phyloP scores from a whole-genome alignment of 1,140 invertebrate species.

The Pseudomyrmex cubaensis region DNA sequence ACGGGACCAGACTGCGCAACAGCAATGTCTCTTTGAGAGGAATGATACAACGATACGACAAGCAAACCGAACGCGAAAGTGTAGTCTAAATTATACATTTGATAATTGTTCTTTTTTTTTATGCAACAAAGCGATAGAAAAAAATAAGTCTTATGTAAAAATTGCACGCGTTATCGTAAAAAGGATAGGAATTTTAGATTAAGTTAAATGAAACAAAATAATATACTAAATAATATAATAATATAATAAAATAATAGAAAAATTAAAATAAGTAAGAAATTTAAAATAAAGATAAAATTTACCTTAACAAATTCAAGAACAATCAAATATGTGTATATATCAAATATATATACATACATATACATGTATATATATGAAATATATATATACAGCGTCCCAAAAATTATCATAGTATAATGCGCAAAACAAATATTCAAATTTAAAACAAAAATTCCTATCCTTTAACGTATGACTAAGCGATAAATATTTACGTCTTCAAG shows the following conservation, averaged over 20 bases:
- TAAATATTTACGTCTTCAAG: slow-evolving; percentile 67
- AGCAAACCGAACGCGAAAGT: slow-evolving; percentile 85
- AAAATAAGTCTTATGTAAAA: slow-evolving; percentile 64
- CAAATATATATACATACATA: too few relatives aligned
- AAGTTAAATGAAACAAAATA: too few relatives aligned
- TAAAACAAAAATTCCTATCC: not conserved
- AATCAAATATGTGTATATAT: not conserved
- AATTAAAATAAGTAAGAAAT: too few relatives aligned
- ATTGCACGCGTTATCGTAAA: slow-evolving; percentile 14
- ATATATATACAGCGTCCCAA: too few relatives aligned
- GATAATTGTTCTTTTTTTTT: slow-evolving; percentile 30
- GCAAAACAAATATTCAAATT: too few relatives aligned
- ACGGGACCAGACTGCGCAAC: slow-evolving; percentile 87
- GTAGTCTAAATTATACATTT: slow-evolving; percentile 81
- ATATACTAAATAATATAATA: too few relatives aligned
- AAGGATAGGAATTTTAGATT: too few relatives aligned
- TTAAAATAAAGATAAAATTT: too few relatives aligned
- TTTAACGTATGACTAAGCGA: slow-evolving; percentile 27
- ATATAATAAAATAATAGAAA: too few relatives aligned
- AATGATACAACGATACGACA: slow-evolving; percentile 81
- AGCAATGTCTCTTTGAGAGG: slow-evolving; percentile 88
- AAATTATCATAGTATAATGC: not conserved
- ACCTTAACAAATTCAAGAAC: not conserved
- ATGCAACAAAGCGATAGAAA: not conserved
- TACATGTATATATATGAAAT: too few relatives aligned